phyloP scores from a whole-genome alignment of 1,140 invertebrate genomes.

The Danaus melanippus region DNA sequence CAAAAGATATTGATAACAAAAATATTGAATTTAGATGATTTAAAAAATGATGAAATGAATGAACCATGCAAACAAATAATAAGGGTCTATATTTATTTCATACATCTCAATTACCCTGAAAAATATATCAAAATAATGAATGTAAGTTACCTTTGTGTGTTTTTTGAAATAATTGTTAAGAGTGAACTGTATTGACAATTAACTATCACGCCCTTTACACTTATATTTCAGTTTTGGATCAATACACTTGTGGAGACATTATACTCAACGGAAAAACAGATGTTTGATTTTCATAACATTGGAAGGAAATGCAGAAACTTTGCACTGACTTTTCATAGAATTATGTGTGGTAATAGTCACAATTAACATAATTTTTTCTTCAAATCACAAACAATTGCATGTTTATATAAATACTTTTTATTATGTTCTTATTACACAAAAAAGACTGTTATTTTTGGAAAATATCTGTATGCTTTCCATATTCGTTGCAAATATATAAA shows the following conservation, averaged over 20 bases:
- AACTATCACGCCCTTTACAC: too few species aligned
- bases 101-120: slow-evolving; percentile 54
- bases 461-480: too few species aligned
- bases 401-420: too few species aligned
- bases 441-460: too few species aligned
- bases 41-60: slow-evolving; percentile 7
- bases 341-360: slow-evolving; percentile 40
- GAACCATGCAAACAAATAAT: slow-evolving; percentile 41
- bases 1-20: slow-evolving; percentile 50
- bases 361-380: background rate
- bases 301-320: slow-evolving; percentile 35
- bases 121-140: slow-evolving; percentile 40
- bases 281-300: slow-evolving; percentile 44
- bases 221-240: slow-evolving; percentile 35
- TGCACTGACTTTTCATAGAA: slow-evolving; percentile 48
- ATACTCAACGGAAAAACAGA: slow-evolving; percentile 40
- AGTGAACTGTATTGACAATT: too few species aligned
- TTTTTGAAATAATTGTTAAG: too few species aligned
- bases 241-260: slow-evolving; percentile 41
- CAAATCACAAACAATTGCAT: too few species aligned
- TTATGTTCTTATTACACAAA: too few species aligned
- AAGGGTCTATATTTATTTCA: slow-evolving; percentile 41
- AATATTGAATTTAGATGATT: slow-evolving; percentile 45
- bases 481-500: too few species aligned
- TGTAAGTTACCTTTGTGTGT: slow-evolving; percentile 30